Conservation (phyloP, 2,888 invertebrate species). For the Pedicia rivosa region DNA sequence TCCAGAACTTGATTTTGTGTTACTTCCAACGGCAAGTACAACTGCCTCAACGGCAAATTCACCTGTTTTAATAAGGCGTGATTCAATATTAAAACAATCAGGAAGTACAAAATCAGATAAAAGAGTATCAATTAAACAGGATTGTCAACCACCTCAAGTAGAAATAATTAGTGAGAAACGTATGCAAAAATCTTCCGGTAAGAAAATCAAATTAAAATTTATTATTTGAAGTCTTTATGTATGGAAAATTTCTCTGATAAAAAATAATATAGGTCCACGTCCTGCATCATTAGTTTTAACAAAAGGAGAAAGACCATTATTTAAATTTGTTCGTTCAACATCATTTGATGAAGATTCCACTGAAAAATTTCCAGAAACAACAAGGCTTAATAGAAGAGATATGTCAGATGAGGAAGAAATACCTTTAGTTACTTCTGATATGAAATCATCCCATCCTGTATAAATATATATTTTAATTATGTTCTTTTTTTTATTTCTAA, state of each 20-base stretch:
- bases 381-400: neutral
- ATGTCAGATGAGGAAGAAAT: neutral
- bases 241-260: neutral
- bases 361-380: constrained; percentile 17
- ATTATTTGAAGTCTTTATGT: neutral
- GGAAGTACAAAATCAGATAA: constrained; percentile 19
- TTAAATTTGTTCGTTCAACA: constrained; percentile 27
- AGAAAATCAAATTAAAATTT: neutral
- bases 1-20: constrained; percentile 5
- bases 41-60: constrained; percentile 11
- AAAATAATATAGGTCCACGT: constrained; percentile 20
- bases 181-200: constrained; percentile 23
- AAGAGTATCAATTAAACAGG: constrained; percentile 27
- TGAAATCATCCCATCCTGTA: no score
- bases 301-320: constrained; percentile 22
- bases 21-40: constrained; percentile 11
- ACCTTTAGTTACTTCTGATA: neutral
- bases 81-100: constrained; percentile 28
- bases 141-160: constrained; percentile 19
- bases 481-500: no score
- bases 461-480: no score
- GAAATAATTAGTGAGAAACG: constrained; percentile 25
- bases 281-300: constrained; percentile 29
- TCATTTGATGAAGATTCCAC: constrained; percentile 29
- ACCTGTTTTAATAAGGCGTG: constrained; percentile 22